Conservation (phyloP, 2,113 vertebrate genomes). For the Alosa alosa region DNA sequence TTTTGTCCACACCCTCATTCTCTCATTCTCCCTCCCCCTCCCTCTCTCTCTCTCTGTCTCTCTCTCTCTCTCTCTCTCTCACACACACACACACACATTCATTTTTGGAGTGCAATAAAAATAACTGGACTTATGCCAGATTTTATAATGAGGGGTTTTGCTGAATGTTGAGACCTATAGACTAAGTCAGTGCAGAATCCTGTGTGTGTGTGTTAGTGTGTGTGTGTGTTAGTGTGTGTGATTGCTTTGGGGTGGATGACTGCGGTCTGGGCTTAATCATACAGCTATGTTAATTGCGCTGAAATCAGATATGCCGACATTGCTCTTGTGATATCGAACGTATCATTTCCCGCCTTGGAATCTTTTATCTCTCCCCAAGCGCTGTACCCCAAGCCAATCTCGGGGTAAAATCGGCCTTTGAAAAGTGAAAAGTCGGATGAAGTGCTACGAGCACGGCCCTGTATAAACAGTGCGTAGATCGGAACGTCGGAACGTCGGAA, state of each 20-base stretch:
- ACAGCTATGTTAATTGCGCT: conserved; percentile 24
- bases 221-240: background rate
- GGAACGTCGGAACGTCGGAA: too few relatives aligned
- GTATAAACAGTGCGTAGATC: background rate
- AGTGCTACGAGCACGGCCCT: background rate
- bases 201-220: background rate
- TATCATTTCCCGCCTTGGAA: background rate
- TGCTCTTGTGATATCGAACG: conserved; percentile 15
- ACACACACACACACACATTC: background rate
- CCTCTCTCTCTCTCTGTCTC: conserved; percentile 25
- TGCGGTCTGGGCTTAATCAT: conserved; percentile 32
- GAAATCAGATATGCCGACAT: conserved; percentile 31
- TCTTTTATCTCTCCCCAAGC: conserved; percentile 1
- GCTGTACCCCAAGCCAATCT: background rate
- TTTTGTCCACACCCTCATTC: background rate
- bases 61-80: background rate
- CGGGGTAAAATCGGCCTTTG: conserved; percentile 1
- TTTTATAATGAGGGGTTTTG: conserved; percentile 36
- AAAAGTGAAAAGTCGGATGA: background rate
- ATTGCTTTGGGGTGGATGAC: conserved; percentile 6
- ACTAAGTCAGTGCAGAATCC: background rate
- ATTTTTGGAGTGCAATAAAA: conserved; percentile 46
- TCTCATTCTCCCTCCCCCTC: background rate
- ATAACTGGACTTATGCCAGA: conserved; percentile 13
- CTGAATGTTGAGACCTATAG: conserved; percentile 1